Base-by-base conservation (phyloP, 2,888 invertebrate genomes). In the Athrips mouffetella region DNA sequence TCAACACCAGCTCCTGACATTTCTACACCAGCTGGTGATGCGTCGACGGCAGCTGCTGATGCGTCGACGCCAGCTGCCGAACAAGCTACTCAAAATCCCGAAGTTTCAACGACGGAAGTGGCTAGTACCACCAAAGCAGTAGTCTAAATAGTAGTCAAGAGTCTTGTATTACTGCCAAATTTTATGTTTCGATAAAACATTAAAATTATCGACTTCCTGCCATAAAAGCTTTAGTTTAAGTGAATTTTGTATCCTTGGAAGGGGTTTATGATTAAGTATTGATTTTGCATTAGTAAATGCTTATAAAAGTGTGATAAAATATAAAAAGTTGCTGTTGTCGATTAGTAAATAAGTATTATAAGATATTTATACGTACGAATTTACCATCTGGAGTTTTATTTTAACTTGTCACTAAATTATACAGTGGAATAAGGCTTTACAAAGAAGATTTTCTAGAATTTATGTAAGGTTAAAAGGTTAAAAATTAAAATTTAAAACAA, bases 51-150 rank as follows among this genome's bases (percentile, higher is more conserved):
- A 37, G 15, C 35, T 1, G 18, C 15, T 20, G 47, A 2, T n/a
- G 18, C 46, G 25, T 16, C 48, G 18, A 37, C 46, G n/a, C 7
- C 21, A 8, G 27, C 37, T 27, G n/a, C 41, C 10, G 25, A 33
- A 31, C 23, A 31, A 33, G 11, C 48, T 21, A 23, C 41, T 6
- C 11, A 31, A 10, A 39, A 18, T 18, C 13, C 45, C 6, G 52
- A 47, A 21, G 20, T 41, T 33, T 6, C 42, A 45, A 15, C 37
- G n/a, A 20, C 52, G 18, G 15, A 40, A 33, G 33, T 31, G 15
- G 47, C 46, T n/a, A 40, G 50, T 52, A 49, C 33, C 53, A 44
- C 31, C 47, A 50, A 57, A 42, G 20, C 50, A 48, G 45, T 54
- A 35, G 49, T 56, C 45, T 54, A 58, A 47, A 45, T 18, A 41